Percentiles rank a stretch among this genome's conserved stretches.
These are phyloP conservation scores for Lucifuga dentata DNA, from an alignment of 2,113 vertebrate species.

Conservation along the genomic window DNA sequence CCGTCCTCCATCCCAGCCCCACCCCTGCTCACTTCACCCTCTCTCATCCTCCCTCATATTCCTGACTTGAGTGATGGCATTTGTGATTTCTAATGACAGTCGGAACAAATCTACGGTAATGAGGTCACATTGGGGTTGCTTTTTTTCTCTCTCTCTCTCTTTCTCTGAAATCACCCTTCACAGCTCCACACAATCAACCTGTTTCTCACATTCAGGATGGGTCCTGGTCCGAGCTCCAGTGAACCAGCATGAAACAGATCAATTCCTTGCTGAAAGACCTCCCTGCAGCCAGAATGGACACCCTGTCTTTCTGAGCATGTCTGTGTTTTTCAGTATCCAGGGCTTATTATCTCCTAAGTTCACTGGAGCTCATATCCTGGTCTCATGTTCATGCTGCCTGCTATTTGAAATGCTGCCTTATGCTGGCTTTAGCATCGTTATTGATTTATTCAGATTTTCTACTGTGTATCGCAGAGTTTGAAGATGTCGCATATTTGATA, in stretches of 20 bases:
- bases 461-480: conserved; percentile 16
- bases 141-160: conserved; percentile 5
- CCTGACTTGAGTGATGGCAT: conserved; percentile 89
- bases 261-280: conserved; percentile 49
- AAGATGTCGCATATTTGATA: conserved; percentile 32
- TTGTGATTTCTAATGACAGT: conserved; percentile 93
- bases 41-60: conserved; percentile 77
- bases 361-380: conserved; percentile 71
- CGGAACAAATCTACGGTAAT: conserved; percentile 94
- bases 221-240: conserved; percentile 38
- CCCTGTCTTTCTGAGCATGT: conserved; percentile 41
- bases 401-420: conserved; percentile 34
- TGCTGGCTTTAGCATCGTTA: conserved; percentile 51
- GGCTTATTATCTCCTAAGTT: conserved; percentile 56
- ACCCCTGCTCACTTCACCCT: conserved; percentile 45
- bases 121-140: conserved; percentile 88
- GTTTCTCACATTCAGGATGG: conserved; percentile 36
- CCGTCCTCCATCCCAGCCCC: too few relatives aligned
- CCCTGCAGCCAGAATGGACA: conserved; percentile 56
- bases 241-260: conserved; percentile 54
- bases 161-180: conserved; percentile 81
- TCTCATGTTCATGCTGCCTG: conserved; percentile 38
- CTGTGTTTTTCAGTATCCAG: conserved; percentile 25
- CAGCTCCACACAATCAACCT: conserved; percentile 60
- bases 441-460: conserved; percentile 42